phyloP scores from a whole-genome alignment of 1,140 invertebrate species.

The Oscheius sp. region DNA sequence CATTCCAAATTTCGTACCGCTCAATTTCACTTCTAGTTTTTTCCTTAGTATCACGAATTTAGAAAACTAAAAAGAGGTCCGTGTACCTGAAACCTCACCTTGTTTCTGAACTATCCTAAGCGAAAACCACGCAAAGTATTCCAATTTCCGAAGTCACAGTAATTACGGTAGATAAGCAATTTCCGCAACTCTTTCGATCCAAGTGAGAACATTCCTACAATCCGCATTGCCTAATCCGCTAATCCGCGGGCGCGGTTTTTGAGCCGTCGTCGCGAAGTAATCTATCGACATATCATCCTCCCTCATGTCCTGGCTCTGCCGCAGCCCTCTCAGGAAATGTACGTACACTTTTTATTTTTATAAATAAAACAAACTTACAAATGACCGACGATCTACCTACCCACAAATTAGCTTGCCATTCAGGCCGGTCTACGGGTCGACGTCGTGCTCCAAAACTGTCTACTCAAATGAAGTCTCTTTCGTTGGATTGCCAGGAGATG shows the following conservation, averaged over 20 bases:
- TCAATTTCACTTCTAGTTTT: too few species aligned
- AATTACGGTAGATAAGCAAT: background rate
- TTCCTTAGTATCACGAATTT: too few species aligned
- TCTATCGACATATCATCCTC: background rate
- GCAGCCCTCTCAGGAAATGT: background rate
- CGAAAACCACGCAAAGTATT: too few species aligned
- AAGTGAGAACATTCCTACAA: background rate
- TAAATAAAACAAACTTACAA: too few species aligned
- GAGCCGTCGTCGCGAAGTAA: background rate
- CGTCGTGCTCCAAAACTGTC: slow-evolving; percentile 55
- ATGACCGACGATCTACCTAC: background rate
- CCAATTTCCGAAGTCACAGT: background rate
- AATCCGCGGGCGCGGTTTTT: background rate
- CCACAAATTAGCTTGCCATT: slow-evolving; percentile 19
- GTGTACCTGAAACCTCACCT: too few species aligned
- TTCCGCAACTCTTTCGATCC: background rate
- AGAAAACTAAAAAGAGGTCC: too few species aligned
- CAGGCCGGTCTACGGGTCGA: slow-evolving; percentile 35
- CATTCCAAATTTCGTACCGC: too few species aligned
- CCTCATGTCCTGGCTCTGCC: background rate
- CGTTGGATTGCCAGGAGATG: slow-evolving; percentile 59
- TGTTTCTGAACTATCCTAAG: too few species aligned
- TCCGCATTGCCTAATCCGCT: background rate
- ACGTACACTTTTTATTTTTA: background rate
- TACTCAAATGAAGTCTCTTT: slow-evolving; percentile 61